Evolutionary conservation across 2,888 invertebrate species (phyloP).

Genomic region (Zootermopsis nevadensis): DNA sequence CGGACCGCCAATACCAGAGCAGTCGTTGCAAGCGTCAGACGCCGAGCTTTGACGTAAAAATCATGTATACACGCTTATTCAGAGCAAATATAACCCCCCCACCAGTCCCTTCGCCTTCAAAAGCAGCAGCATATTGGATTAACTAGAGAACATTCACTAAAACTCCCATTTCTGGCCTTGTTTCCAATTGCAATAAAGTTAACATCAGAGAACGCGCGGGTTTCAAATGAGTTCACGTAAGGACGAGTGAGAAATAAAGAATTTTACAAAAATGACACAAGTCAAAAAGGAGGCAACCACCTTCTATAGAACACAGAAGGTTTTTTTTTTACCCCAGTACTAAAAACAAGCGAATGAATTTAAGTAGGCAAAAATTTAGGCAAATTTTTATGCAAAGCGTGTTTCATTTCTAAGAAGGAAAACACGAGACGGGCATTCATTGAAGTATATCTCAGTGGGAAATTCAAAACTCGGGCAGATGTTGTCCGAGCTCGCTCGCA

Average conservation of each 20-base stretch:
- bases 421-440: no score
- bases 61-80: conserved; percentile 43
- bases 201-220: conserved; percentile 7
- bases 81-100: conserved; percentile 39
- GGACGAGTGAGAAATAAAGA: no score
- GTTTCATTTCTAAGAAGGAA: no score
- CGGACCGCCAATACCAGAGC: neutral
- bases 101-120: neutral
- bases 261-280: conserved; percentile 22
- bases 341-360: no score
- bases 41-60: conserved; percentile 33
- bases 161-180: conserved; percentile 34
- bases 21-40: conserved; percentile 26
- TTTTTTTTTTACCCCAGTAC: no score
- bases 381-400: no score
- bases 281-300: neutral
- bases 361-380: no score
- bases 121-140: conserved; percentile 29
- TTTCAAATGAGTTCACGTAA: neutral
- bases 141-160: conserved; percentile 34
- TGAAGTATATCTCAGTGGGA: no score
- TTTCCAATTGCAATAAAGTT: conserved; percentile 40
- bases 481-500: no score
- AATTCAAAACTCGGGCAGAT: no score
- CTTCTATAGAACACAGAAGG: no score